Evolutionary conservation across 2,888 invertebrate species (phyloP).

Genomic region (Stenolophus ochropezus): DNA sequence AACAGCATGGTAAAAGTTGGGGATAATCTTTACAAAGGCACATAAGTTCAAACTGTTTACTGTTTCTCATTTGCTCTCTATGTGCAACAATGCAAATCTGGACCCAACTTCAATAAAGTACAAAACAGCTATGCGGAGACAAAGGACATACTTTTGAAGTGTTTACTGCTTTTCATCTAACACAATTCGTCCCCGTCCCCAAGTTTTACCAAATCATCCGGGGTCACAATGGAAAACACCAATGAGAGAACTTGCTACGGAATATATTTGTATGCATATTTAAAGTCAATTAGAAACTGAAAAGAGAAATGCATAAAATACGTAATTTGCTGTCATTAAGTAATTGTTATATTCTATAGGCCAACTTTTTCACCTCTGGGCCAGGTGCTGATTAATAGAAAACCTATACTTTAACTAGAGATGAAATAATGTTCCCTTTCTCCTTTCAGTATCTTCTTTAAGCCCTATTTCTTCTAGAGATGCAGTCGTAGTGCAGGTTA

Average conservation of each 20-base stretch:
- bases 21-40: background rate
- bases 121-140: background rate
- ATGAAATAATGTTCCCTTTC: too few species aligned
- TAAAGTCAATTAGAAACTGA: background rate
- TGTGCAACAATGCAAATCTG: background rate
- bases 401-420: too few species aligned
- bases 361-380: too few species aligned
- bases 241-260: background rate
- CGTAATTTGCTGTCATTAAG: too few species aligned
- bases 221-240: background rate
- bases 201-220: background rate
- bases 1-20: background rate
- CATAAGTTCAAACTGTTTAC: background rate
- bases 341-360: too few species aligned
- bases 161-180: background rate
- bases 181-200: background rate
- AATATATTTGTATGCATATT: background rate
- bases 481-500: constrained; percentile 11
- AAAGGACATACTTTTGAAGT: background rate
- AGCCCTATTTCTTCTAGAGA: too few species aligned
- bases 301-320: too few species aligned
- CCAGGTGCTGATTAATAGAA: too few species aligned
- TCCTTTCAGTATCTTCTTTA: too few species aligned
- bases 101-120: background rate
- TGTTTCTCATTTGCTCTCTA: background rate